Percentiles rank a stretch among this genome's conserved stretches.
Conservation (phyloP, 1,140 invertebrate genomes). For the Scylla paramamosain region DNA sequence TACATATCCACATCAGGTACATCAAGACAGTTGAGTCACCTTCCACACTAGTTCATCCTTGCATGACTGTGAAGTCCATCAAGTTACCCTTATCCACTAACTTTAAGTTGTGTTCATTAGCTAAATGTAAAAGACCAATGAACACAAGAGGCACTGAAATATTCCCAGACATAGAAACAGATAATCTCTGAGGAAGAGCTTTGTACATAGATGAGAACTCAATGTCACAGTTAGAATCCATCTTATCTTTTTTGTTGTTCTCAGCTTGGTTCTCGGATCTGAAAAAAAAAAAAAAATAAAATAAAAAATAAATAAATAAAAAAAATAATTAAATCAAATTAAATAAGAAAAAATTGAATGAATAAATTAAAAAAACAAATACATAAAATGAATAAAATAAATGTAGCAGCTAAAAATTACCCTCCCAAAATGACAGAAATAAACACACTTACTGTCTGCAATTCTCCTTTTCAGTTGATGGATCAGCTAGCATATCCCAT, state of each 20-base stretch:
- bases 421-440: not conserved
- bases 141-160: conserved; percentile 88
- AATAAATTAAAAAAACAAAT: not conserved
- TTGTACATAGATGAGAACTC: conserved; percentile 83
- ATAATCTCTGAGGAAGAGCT: conserved; percentile 83
- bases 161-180: conserved; percentile 85
- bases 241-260: conserved; percentile 25
- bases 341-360: not conserved
- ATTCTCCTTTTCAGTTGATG: conserved; percentile 73
- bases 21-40: not conserved
- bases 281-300: conserved; percentile 12
- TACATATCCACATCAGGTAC: not conserved
- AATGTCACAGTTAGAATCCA: conserved; percentile 49
- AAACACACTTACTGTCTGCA: conserved; percentile 51
- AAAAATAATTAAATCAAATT: not conserved
- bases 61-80: conserved; percentile 74
- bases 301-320: not conserved
- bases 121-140: conserved; percentile 88
- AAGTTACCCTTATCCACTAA: conserved; percentile 65
- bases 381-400: not conserved
- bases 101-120: conserved; percentile 85
- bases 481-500: conserved; percentile 83
- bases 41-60: conserved; percentile 42
- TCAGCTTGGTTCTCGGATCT: conserved; percentile 57
- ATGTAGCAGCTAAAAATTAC: not conserved